These are phyloP conservation scores for Cercocebus atys DNA, from an alignment of 2,113 vertebrate species.

Conservation along the genomic window DNA sequence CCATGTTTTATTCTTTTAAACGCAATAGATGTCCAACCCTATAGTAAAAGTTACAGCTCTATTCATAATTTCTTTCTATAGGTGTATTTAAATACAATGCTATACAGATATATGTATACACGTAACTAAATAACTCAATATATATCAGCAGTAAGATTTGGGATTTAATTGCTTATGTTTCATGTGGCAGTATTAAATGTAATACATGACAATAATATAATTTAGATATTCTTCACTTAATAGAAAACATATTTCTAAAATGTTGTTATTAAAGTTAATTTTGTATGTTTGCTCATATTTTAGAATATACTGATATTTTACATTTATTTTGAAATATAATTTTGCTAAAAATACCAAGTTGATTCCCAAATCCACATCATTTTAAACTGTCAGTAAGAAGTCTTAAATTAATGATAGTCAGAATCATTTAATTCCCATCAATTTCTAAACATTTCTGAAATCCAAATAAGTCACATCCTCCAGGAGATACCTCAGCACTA, in stretches of 20 bases:
- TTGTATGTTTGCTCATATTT: not conserved
- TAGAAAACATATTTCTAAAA: not conserved
- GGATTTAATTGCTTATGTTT: not conserved
- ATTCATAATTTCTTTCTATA: not conserved
- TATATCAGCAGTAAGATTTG: not conserved
- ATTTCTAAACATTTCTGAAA: conserved; percentile 1
- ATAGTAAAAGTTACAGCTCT: not conserved
- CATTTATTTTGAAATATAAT: not conserved
- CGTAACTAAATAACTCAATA: not conserved
- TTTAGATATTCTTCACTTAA: not conserved
- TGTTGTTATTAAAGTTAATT: not conserved
- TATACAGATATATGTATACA: not conserved
- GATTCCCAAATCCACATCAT: not conserved
- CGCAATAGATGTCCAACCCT: not conserved
- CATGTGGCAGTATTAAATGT: not conserved
- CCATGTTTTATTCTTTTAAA: not conserved
- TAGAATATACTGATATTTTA: not conserved
- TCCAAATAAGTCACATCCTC: not conserved
- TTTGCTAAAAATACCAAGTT: not conserved
- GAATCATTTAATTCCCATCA: not conserved
- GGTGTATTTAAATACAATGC: not conserved
- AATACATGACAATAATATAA: not conserved
- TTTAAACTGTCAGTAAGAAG: not conserved
- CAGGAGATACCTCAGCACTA: not conserved
- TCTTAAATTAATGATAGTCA: not conserved